Evolutionary conservation across 2,888 invertebrate species (phyloP).

Genomic region (Tortrix viridana): DNA sequence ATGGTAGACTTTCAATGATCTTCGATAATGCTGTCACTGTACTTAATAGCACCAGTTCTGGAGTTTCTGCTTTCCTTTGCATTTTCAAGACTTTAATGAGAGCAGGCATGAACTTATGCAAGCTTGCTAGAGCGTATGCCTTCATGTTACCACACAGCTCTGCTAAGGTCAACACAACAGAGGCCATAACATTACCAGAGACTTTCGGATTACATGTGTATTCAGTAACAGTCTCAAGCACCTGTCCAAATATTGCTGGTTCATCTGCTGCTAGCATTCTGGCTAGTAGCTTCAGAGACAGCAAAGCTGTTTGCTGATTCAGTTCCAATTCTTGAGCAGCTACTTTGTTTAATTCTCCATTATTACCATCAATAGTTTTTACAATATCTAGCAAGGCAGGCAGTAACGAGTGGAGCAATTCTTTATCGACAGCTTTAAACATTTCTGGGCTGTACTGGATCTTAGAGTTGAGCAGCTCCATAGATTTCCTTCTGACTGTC

Average conservation of each 20-base stretch:
- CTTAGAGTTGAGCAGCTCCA: constrained; percentile 94
- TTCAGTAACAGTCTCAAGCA: constrained; percentile 87
- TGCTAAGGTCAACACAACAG: constrained; percentile 89
- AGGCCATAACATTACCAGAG: constrained; percentile 87
- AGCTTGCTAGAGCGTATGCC: constrained; percentile 88
- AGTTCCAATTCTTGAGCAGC: constrained; percentile 85
- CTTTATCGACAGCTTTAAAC: constrained; percentile 79
- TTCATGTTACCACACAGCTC: constrained; percentile 91
- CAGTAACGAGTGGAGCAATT: constrained; percentile 84
- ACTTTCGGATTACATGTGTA: constrained; percentile 81
- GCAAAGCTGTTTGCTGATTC: constrained; percentile 92
- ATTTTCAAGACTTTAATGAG: constrained; percentile 86
- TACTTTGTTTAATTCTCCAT: constrained; percentile 56
- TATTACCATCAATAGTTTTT: constrained; percentile 74
- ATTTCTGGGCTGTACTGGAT: constrained; percentile 88
- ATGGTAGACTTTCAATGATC: constrained; percentile 91
- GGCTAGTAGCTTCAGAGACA: constrained; percentile 92
- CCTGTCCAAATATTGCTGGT: constrained; percentile 88
- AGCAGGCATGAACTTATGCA: constrained; percentile 92
- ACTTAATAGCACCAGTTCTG: constrained; percentile 87
- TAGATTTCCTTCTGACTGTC: constrained; percentile 90
- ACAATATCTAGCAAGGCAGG: constrained; percentile 86
- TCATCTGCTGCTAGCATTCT: constrained; percentile 87
- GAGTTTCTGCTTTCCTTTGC: constrained; percentile 84
- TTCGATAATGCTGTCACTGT: constrained; percentile 91